These are phyloP conservation scores for Salarias fasciatus DNA, from an alignment of 2,797 vertebrate species.

Conservation along the genomic window DNA sequence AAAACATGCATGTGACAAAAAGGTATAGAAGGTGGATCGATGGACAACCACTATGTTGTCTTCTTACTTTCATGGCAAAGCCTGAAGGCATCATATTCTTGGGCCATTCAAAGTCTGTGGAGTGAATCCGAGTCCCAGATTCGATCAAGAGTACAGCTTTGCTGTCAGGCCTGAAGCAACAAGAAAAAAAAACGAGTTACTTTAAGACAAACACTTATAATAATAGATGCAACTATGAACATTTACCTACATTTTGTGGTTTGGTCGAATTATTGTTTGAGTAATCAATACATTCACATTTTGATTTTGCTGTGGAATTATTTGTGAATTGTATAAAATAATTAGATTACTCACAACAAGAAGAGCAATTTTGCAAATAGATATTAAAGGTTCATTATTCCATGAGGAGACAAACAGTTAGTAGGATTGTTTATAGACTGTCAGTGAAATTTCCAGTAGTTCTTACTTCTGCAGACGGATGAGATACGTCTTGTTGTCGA, in stretches of 20 bases:
- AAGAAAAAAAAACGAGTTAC: neutral
- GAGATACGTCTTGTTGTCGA: conserved; percentile 97
- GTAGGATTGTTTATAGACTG: neutral
- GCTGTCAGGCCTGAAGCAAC: conserved; percentile 86
- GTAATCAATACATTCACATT: no score
- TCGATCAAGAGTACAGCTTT: conserved; percentile 94
- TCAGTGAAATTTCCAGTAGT: conserved; percentile 1
- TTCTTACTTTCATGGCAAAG: conserved; percentile 97
- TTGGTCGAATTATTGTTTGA: no score
- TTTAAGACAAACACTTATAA: conserved; percentile 2
- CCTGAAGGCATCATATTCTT: conserved; percentile 98
- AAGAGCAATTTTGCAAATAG: no score
- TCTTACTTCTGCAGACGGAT: conserved; percentile 98
- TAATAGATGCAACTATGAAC: neutral
- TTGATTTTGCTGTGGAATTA: neutral
- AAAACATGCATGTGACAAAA: no score
- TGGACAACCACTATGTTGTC: no score
- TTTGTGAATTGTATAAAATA: no score
- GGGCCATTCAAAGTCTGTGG: conserved; percentile 98
- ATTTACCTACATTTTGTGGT: neutral
- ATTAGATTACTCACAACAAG: no score
- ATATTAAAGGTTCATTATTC: no score
- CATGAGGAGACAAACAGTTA: no score
- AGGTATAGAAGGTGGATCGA: no score
- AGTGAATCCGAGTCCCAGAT: conserved; percentile 94